Conservation (phyloP, 2,888 invertebrate species). For the Loripinus fragilis region DNA sequence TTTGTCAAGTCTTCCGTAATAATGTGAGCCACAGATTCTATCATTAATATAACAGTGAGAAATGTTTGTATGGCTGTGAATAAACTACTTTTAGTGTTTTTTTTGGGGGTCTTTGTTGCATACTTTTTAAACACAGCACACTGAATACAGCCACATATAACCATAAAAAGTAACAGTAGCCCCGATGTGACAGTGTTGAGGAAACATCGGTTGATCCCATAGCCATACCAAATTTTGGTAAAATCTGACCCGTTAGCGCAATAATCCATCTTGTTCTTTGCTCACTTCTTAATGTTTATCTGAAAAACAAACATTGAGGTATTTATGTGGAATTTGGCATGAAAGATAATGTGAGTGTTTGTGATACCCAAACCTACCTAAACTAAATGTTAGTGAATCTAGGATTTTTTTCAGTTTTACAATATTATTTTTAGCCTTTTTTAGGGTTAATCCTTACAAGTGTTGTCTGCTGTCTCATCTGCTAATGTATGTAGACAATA, state of each 20-base stretch:
- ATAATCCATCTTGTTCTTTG: conserved; percentile 71
- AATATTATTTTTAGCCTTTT: too few species aligned
- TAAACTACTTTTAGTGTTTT: conserved; percentile 87
- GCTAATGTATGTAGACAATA: too few species aligned
- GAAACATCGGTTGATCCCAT: conserved; percentile 95
- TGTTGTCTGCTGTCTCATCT: too few species aligned
- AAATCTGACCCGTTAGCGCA: conserved; percentile 72
- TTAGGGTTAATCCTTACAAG: too few species aligned
- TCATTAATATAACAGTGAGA: conserved; percentile 89
- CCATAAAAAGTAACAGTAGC: conserved; percentile 89
- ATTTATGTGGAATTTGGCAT: too few species aligned
- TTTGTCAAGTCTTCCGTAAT: conserved; percentile 89
- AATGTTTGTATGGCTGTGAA: conserved; percentile 91
- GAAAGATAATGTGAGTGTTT: too few species aligned
- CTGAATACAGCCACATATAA: conserved; percentile 89
- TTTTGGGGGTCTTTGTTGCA: conserved; percentile 88
- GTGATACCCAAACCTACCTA: too few species aligned
- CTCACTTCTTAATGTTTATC: too few species aligned
- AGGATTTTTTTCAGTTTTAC: too few species aligned
- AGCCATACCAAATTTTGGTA: conserved; percentile 87
- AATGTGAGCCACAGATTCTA: conserved; percentile 89
- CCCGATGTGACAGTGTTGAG: conserved; percentile 92
- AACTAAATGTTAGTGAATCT: too few species aligned
- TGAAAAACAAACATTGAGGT: too few species aligned
- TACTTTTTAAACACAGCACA: conserved; percentile 86